A percentile compares a stretch with the other conserved stretches of the same genome.
phyloP scores from a whole-genome alignment of 2,797 vertebrate species.

The Siniperca obscura region DNA sequence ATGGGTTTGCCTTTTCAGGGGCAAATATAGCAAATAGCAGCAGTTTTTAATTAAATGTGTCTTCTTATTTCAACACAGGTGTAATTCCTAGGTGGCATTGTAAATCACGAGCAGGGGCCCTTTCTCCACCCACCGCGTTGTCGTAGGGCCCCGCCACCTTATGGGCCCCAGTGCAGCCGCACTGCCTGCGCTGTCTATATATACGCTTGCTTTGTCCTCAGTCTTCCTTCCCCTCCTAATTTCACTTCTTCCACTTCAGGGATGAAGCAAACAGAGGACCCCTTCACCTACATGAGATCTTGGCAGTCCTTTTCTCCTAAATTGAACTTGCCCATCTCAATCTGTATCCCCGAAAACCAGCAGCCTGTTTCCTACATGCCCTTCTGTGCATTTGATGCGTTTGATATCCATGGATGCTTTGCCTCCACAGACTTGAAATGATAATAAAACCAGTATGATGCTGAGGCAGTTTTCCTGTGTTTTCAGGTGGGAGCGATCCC shows the following conservation, averaged over 20 bases:
- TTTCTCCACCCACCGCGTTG: no score
- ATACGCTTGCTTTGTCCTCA: background rate
- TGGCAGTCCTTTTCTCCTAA: background rate
- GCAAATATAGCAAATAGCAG: no score
- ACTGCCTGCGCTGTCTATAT: no score
- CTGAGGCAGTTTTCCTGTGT: slow-evolving; percentile 2
- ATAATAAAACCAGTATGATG: background rate
- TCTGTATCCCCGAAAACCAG: background rate
- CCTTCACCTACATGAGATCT: background rate
- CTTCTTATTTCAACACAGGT: no score
- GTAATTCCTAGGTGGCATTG: no score
- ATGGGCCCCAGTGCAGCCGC: no score
- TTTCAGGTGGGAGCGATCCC: slow-evolving; percentile 93
- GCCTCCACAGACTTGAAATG: background rate
- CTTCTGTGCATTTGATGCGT: background rate
- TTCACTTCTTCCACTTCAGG: no score
- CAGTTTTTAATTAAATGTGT: no score
- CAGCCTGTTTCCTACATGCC: background rate
- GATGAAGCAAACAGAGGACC: background rate
- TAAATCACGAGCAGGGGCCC: no score
- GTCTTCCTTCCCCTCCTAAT: background rate
- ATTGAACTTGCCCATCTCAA: background rate
- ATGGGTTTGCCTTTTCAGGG: no score
- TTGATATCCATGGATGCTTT: slow-evolving; percentile 4
- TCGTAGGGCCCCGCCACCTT: no score